Base-by-base conservation (phyloP, 2,113 vertebrate genomes). In the Apus apus region DNA sequence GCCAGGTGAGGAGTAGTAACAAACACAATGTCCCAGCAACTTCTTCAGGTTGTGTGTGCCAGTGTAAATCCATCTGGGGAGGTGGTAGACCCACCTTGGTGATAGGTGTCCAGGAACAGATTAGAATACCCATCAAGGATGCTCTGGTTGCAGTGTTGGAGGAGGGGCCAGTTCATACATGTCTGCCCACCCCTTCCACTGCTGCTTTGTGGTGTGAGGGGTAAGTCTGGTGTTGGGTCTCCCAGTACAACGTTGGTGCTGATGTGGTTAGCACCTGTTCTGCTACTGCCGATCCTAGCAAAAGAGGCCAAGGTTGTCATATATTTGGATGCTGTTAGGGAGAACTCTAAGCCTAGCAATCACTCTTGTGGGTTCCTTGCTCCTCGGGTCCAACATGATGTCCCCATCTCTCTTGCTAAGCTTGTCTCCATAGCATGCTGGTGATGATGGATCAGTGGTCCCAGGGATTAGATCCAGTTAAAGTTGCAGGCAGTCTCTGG, bases 201-300 rank as follows among this genome's bases (percentile, higher is more conserved):
- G 21, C 53, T 71, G 32, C 34, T 60, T 19, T 45, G 48, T 30
- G 8, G 5, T 43, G 27, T 54, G 34, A 67, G 36, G 11, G 19
- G 9, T 19, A 29, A 25, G 9, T 34, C 32, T 57, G 46, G 5
- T 57, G 36, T 32, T 50, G 13, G 36, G 38, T 19, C 21, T 92
- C 58, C 23, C 12, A 36, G 9, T 29, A 10, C 1, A 2, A 60
- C 25, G 26, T 32, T 34, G 38, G 9, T 64, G 56, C 29, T 64
- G 38, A 18, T 48, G 22, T 21, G 48, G 3, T 81, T 62, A 51
- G 38, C 20, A 13, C 54, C 18, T 0, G 0, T 70, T 70, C 30
- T 89, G 43, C 6, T 84, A 46, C 29, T 56, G 32, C 27, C 0
- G 1, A 4, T 56, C 0, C 0, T 64, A 61, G 17, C 17, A 43